Evolutionary conservation across 2,888 invertebrate species (phyloP).

Genomic region (Hirudinaria manillensis): DNA sequence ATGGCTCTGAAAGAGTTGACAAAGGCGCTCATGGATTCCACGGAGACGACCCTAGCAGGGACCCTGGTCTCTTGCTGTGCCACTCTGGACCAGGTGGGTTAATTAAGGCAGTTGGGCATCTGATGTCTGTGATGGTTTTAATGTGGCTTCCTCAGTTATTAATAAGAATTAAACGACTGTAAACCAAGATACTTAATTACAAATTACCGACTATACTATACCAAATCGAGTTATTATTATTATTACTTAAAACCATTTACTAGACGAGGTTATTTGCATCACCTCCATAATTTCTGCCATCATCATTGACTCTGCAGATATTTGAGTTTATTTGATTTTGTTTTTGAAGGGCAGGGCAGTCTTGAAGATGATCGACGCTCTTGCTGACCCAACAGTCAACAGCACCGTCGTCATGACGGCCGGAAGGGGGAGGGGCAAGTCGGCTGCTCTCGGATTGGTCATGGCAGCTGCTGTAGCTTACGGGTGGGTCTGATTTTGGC

Average conservation of each 20-base stretch:
- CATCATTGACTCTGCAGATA: no score
- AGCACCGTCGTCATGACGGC: constrained; percentile 92
- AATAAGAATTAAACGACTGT: no score
- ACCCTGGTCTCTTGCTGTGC: constrained; percentile 79
- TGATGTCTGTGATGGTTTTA: not conserved
- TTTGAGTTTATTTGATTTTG: not conserved
- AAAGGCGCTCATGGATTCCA: constrained; percentile 67
- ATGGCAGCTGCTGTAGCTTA: constrained; percentile 64
- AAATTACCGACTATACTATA: no score
- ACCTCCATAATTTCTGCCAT: no score
- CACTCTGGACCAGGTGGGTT: constrained; percentile 75
- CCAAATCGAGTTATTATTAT: no score
- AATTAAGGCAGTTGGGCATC: not conserved
- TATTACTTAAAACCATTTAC: no score
- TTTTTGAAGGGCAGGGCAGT: constrained; percentile 70
- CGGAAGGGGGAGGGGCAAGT: constrained; percentile 93
- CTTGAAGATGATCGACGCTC: constrained; percentile 84
- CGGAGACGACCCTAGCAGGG: constrained; percentile 84
- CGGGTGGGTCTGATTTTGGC: constrained; percentile 45
- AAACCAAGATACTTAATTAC: no score
- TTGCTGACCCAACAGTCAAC: constrained; percentile 80
- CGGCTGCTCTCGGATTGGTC: constrained; percentile 87
- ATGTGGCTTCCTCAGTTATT: no score
- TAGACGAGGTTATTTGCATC: no score
- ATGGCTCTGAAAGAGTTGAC: constrained; percentile 42